phyloP scores from a whole-genome alignment of 1,140 invertebrate genomes.

The Saccostrea echinata region DNA sequence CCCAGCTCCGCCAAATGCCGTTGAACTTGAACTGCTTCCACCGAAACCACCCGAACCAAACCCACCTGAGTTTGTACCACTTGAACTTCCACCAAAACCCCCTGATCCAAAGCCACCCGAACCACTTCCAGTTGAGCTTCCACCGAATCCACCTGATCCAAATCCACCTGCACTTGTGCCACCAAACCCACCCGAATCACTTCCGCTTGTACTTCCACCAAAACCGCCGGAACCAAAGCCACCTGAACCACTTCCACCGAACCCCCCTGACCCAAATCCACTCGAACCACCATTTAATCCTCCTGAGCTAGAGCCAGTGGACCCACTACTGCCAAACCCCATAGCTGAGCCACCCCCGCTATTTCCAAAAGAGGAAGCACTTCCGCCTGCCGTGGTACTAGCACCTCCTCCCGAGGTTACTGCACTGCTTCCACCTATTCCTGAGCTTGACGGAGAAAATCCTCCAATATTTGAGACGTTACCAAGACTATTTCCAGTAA shows the following conservation, averaged over 20 bases:
- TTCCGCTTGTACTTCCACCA: not conserved
- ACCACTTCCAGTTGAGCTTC: not conserved
- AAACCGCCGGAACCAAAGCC: not conserved
- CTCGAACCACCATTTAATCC: not conserved
- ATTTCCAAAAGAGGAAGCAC: not conserved
- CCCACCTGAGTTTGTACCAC: not conserved
- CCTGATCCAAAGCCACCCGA: not conserved
- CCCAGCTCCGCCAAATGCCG: slow-evolving; percentile 1
- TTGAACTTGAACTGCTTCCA: not conserved
- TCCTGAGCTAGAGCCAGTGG: not conserved
- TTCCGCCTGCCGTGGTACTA: not conserved
- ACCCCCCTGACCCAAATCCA: not conserved
- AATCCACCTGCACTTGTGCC: not conserved
- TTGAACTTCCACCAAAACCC: slow-evolving; percentile 33
- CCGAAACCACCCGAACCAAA: not conserved
- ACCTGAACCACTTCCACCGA: not conserved
- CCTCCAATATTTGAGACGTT: slow-evolving; percentile 2
- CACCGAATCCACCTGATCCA: not conserved
- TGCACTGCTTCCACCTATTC: not conserved
- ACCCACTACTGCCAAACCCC: not conserved
- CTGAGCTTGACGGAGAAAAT: not conserved
- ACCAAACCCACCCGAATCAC: not conserved
- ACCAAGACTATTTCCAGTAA: slow-evolving; percentile 8
- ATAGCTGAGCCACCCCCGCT: not conserved
- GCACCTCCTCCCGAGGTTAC: not conserved